These are phyloP conservation scores for Clepsis dumicolana DNA, from an alignment of 2,888 invertebrate species.

Conservation along the genomic window DNA sequence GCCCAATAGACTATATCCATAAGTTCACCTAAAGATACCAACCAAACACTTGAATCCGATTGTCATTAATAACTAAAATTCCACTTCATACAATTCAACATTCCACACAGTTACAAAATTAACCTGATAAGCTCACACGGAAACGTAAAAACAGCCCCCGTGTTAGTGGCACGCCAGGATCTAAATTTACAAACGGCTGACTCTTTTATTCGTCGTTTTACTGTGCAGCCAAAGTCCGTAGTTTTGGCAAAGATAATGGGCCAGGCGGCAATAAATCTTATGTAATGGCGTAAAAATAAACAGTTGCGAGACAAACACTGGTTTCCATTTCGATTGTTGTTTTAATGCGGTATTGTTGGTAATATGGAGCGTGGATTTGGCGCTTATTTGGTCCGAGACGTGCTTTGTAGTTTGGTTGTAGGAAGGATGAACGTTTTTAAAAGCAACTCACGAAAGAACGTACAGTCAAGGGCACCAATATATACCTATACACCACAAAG, in stretches of 20 bases:
- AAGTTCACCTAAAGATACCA: neutral
- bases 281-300: conserved; percentile 73
- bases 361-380: conserved; percentile 22
- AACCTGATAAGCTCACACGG: conserved; percentile 29
- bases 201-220: conserved; percentile 55
- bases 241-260: conserved; percentile 66
- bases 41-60: neutral
- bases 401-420: neutral
- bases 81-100: conserved; percentile 3
- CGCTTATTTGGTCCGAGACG: conserved; percentile 7
- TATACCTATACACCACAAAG: no score
- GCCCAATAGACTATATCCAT: neutral
- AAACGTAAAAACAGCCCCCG: conserved; percentile 19
- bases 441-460: neutral
- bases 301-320: conserved; percentile 53
- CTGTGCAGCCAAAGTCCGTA: conserved; percentile 60
- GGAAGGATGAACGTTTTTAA: neutral
- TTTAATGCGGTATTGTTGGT: conserved; percentile 46
- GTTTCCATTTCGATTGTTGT: conserved; percentile 55
- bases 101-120: conserved; percentile 18
- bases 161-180: conserved; percentile 49
- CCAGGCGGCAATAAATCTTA: conserved; percentile 66
- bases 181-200: conserved; percentile 61
- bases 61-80: conserved; percentile 1
- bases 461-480: no score